Base-by-base conservation (phyloP, 2,797 vertebrate genomes). In the Syngnathus rostellatus region DNA sequence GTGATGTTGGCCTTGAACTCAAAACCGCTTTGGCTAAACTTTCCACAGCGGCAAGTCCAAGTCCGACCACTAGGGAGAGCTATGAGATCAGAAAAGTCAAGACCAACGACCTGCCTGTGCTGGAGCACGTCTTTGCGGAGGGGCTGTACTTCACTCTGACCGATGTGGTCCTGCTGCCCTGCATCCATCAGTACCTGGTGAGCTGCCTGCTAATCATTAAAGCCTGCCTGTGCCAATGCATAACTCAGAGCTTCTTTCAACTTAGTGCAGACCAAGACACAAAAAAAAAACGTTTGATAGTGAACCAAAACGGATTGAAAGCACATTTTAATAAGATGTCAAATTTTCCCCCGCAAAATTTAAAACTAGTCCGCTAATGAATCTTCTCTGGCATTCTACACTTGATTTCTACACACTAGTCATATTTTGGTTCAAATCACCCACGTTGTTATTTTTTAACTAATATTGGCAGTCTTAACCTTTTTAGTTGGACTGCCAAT, bases 61-160 rank as follows among this genome's bases (percentile, higher is more conserved):
- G 73, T n/a, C 11, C 65, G 2, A 12, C 84, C 86, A 89, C 66
- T 77, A 93, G 93, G 76, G 94, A 95, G 85, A 86, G 88, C 66
- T 79, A 92, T 68, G 85, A 92, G 76, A 91, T 99, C 83, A 94
- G 97, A 78, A 97, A 93, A 90, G 91, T 91, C 51, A 96, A 90
- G 85, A 93, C 89, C 0, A 79, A 90, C 0, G 94, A 94, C 21
- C 90, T 99, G 43, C 97, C 97, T 0, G 76, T 80, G 0, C 82
- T 99, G 84, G 94, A 98, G 71, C 96, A 96, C 0, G 70, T 98
- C 77, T 99, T 99, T 87, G 95, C 94, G 0, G 97, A 99, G 82
- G 97, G 96, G 5, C 91, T 99, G 53, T 97, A 94, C 88, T 98
- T 99, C 85, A 99, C 97, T 8, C 85, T 99, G 81, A 91, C 96